These are phyloP conservation scores for Pseudonaja textilis DNA, from an alignment of 2,113 vertebrate genomes.

Conservation along the genomic window DNA sequence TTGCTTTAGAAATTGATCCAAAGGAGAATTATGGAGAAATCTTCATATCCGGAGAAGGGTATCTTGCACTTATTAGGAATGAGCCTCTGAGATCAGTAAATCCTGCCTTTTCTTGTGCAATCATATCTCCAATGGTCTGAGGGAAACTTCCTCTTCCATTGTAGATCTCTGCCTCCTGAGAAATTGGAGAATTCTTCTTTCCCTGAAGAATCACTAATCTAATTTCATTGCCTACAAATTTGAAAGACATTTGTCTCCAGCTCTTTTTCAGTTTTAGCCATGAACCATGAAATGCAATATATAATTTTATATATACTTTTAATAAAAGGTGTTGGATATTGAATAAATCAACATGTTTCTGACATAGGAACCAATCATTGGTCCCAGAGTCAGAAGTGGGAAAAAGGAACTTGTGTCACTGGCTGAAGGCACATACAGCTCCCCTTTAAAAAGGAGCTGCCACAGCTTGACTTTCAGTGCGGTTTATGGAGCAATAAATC, in stretches of 20 bases:
- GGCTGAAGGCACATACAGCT: too few relatives aligned
- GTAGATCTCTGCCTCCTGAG: neutral
- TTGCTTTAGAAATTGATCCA: neutral
- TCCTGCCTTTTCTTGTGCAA: neutral
- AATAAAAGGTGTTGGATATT: neutral
- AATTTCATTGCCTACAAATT: neutral
- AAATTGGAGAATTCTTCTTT: neutral
- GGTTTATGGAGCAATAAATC: too few relatives aligned
- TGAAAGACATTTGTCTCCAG: neutral
- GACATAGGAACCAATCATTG: too few relatives aligned
- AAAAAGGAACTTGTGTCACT: too few relatives aligned
- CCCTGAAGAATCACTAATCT: neutral
- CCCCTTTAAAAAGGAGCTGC: too few relatives aligned
- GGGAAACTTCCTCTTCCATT: neutral
- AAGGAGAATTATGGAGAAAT: neutral
- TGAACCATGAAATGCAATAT: neutral
- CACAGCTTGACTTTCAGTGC: too few relatives aligned
- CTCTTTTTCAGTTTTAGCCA: neutral
- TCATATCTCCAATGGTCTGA: neutral
- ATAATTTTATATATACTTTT: neutral
- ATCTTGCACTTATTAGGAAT: neutral
- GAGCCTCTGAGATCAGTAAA: neutral
- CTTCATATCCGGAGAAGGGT: neutral
- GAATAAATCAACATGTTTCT: too few relatives aligned
- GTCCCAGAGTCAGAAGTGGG: too few relatives aligned